These are phyloP conservation scores for Zoanthus sociatus DNA, from an alignment of 92 coral and sea anemone species.

Conservation along the genomic window DNA sequence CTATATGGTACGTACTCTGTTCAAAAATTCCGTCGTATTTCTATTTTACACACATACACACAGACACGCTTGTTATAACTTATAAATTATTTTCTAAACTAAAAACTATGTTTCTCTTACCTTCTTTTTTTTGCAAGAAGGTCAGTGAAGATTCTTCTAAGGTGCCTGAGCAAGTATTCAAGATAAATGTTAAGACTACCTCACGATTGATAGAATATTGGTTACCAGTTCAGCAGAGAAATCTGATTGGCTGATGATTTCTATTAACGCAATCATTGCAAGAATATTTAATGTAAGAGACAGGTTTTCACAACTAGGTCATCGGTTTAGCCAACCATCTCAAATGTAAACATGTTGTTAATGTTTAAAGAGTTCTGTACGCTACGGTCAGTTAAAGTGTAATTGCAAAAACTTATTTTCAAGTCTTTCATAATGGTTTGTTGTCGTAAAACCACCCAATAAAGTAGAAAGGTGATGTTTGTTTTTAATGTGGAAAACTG, in stretches of 20 bases:
- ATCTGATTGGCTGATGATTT: conserved; percentile 34
- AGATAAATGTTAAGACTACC: conserved; percentile 24
- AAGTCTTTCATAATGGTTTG: conserved; percentile 82
- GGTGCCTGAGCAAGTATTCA: conserved; percentile 22
- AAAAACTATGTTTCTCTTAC: conserved; percentile 20
- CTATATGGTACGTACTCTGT: too few relatives aligned
- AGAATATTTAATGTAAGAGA: conserved; percentile 32
- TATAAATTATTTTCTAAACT: neutral
- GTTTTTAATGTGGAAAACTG: conserved; percentile 25
- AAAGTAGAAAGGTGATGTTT: conserved; percentile 5
- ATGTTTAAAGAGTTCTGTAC: conserved; percentile 35
- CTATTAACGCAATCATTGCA: conserved; percentile 47
- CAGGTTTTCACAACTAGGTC: conserved; percentile 47
- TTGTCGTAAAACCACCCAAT: conserved; percentile 47
- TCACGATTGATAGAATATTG: neutral
- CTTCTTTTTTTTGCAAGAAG: conserved; percentile 45
- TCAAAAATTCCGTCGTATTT: neutral
- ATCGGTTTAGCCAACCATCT: conserved; percentile 24
- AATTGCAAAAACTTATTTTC: conserved; percentile 57
- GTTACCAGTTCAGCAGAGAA: conserved; percentile 33
- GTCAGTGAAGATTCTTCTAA: conserved; percentile 42
- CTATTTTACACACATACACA: neutral
- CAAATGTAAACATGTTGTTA: conserved; percentile 38
- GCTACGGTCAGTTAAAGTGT: conserved; percentile 39
- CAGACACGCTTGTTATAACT: neutral